Base-by-base conservation (phyloP, 2,888 invertebrate genomes). In the Euzophera pinguis region DNA sequence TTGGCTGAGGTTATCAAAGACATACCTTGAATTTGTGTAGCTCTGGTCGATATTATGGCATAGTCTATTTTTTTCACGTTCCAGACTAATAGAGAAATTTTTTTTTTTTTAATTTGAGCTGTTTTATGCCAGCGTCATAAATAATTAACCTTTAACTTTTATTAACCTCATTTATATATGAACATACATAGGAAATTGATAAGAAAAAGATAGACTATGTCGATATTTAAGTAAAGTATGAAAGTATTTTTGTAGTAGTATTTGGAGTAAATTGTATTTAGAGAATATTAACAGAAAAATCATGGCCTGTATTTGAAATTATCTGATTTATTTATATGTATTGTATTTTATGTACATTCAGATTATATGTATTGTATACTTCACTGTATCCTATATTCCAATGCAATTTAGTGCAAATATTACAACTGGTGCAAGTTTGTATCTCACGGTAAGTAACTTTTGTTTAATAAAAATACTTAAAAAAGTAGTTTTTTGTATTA, bases 1-100 rank as follows among this genome's bases (percentile, higher is more conserved):
- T 94, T 99, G 0, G 97, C 98, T 69, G 94, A 95, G 91, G 95
- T 97, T 81, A 97, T 98, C 84, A 92, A 92, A 73, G 93, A 94
- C 61, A 92, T 94, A 81, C 93, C 93, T 78, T 94, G 91, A 91
- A 55, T 65, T 63, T 29, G 45, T 53, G 57, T 60, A 57, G 51
- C 51, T 57, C 49, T 41, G 45, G 47, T 48, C 39, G 43, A 58
- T 39, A 43, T 55, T 51, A 56, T 53, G 55, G 57, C 58, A 50
- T 57, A 56, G 58, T 58, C 56, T 64, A 39, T 37, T 45, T 35
- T 16, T 22, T 14, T 29, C 2, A 3, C 22, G 2, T 29, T 13
- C 1, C 7, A 27, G 6, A n/a, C 29, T 13, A 3, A 12, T 16
- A 38, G 14, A 37, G 6, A 14, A 38, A 7, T 14, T 14, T 13